Base-by-base conservation (phyloP, 1,140 invertebrate genomes). In the Aradophagus sp. region DNA sequence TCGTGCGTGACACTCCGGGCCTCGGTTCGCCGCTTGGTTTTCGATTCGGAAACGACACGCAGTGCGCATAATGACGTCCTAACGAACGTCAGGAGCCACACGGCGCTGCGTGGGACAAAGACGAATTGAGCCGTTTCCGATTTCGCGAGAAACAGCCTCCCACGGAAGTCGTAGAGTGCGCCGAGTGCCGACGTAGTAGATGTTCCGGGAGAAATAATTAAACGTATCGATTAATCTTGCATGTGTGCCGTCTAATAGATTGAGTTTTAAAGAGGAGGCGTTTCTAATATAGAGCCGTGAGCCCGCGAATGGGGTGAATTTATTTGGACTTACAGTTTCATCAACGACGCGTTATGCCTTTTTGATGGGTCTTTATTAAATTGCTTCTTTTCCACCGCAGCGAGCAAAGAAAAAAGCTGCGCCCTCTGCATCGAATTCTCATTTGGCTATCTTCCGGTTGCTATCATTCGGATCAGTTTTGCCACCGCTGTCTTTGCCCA, bases 111-210 rank as follows among this genome's bases (percentile, higher is more conserved):
- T 38, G 47, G 65, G 65, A 74, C 73, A 29, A 48, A 75, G 71
- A 75, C 55, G 72, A 69, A 79, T 77, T 65, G 75, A 52, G 38
- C 45, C 38, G 63, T 72, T 77, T 76, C 72, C 77, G 77, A 78
- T 48, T 73, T 53, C 19, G 11, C 17, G 19, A 34, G 38, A 65
- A 58, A 58, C 55, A 55, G 41, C 47, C 15, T 27, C 26, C 45
- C 31, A 48, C 61, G 61, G 69, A 73, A 75, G 69, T 65, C 31
- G n/a, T n/a, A n/a, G n/a, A n/a, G n/a, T n/a, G n/a, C n/a, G n/a
- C n/a, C n/a, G n/a, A n/a, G n/a, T n/a, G n/a, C n/a, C n/a, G n/a
- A n/a, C n/a, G n/a, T n/a, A n/a, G n/a, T 5, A 3, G 1, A 14
- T 27, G 27, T 27, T 16, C 26, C 17, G 26, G 11, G n/a, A 12